These are phyloP conservation scores for Crotalus tigris DNA, from an alignment of 2,113 vertebrate species.

Conservation along the genomic window DNA sequence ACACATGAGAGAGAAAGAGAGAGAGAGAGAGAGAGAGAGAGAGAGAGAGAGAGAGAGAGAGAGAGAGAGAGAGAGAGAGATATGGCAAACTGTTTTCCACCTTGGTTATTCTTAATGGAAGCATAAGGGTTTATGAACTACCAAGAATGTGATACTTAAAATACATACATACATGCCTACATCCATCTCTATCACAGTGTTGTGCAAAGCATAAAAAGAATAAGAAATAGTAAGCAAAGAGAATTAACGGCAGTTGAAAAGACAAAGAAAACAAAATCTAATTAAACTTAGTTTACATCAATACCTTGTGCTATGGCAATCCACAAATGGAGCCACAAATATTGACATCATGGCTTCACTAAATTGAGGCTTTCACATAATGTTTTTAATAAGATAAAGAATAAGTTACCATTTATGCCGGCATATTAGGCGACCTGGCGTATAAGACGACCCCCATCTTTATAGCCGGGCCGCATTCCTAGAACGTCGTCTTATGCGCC, in stretches of 20 bases:
- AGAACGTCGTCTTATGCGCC: no score
- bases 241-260: not conserved
- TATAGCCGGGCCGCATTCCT: no score
- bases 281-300: not conserved
- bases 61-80: no score
- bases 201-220: not conserved
- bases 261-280: not conserved
- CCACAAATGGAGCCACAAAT: not conserved
- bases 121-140: not conserved
- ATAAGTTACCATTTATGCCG: not conserved
- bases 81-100: not conserved
- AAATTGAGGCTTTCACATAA: not conserved
- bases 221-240: not conserved
- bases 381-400: not conserved
- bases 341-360: not conserved
- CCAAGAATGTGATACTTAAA: not conserved
- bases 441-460: no score
- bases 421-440: no score
- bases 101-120: not conserved
- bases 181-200: not conserved
- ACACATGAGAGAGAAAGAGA: no score
- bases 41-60: no score
- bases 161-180: not conserved
- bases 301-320: not conserved
- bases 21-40: no score